These are phyloP conservation scores for Prionace glauca DNA, from an alignment of 2,797 vertebrate species.

Conservation along the genomic window DNA sequence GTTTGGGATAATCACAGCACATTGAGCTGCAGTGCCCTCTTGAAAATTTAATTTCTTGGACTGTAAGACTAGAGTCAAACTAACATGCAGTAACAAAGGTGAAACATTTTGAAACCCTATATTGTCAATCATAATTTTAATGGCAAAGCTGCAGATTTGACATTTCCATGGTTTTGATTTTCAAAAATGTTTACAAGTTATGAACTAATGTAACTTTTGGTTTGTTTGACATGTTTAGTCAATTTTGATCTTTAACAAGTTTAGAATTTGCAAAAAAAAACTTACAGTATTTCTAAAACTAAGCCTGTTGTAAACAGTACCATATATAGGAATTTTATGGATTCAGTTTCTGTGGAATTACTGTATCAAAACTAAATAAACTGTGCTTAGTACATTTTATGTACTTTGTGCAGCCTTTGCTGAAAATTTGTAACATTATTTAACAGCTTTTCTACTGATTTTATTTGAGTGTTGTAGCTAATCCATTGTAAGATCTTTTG, in stretches of 20 bases:
- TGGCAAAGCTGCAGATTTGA: background rate
- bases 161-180: slow-evolving; percentile 8
- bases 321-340: slow-evolving; percentile 29
- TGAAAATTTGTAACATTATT: background rate
- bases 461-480: slow-evolving; percentile 7
- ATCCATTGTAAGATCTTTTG: background rate
- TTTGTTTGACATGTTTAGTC: slow-evolving; percentile 17
- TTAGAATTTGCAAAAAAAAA: slow-evolving; percentile 11
- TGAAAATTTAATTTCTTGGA: background rate
- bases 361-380: slow-evolving; percentile 22
- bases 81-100: background rate
- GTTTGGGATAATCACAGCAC: background rate
- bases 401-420: slow-evolving; percentile 16
- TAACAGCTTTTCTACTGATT: slow-evolving; percentile 22
- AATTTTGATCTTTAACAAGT: background rate
- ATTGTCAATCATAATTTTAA: background rate
- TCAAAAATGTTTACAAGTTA: slow-evolving; percentile 22
- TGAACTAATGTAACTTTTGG: background rate
- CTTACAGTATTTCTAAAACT: slow-evolving; percentile 10
- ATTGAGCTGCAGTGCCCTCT: background rate
- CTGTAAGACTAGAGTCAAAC: background rate
- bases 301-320: slow-evolving; percentile 25
- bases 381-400: slow-evolving; percentile 1
- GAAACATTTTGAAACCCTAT: background rate
- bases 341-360: background rate